Conservation (phyloP, 2,888 invertebrate genomes). For the Pelosia muscerda region DNA sequence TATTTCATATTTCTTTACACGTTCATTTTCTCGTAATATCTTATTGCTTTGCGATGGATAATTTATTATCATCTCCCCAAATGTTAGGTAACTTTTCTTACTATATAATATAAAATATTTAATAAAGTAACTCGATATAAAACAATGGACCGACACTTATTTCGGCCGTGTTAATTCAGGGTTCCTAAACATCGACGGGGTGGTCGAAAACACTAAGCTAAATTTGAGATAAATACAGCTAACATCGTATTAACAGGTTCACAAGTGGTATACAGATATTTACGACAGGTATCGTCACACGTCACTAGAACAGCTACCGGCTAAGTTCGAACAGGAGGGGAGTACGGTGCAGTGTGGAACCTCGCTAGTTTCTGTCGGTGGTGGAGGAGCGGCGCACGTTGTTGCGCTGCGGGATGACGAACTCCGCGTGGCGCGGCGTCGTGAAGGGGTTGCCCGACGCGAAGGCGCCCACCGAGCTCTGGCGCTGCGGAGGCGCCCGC, state of each 20-base stretch:
- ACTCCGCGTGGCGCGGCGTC: constrained; percentile 75
- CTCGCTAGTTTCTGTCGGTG: constrained; percentile 61
- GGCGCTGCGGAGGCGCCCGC: constrained; percentile 58
- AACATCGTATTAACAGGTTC: constrained; percentile 2
- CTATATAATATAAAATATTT: constrained; percentile 12
- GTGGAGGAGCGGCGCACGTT: constrained; percentile 69
- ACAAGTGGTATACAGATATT: constrained; percentile 19
- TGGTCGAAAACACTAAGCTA: constrained; percentile 17
- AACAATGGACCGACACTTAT: constrained; percentile 12
- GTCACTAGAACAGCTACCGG: constrained; percentile 35
- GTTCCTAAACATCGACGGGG: constrained; percentile 14
- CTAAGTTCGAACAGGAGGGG: constrained; percentile 32
- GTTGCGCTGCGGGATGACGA: constrained; percentile 81
- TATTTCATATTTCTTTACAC: background rate
- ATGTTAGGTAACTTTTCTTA: constrained; percentile 11
- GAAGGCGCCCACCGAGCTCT: constrained; percentile 70
- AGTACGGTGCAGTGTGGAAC: constrained; percentile 18
- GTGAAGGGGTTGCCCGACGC: constrained; percentile 76
- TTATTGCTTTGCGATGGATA: constrained; percentile 40
- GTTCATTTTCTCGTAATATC: constrained; percentile 18
- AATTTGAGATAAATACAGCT: constrained; percentile 4
- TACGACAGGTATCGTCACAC: constrained; percentile 30
- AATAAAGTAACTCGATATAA: constrained; percentile 11
- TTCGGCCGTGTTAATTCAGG: constrained; percentile 8
- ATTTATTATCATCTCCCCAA: constrained; percentile 16